Conservation (phyloP, 2,888 invertebrate species). For the Agapostemon virescens region DNA sequence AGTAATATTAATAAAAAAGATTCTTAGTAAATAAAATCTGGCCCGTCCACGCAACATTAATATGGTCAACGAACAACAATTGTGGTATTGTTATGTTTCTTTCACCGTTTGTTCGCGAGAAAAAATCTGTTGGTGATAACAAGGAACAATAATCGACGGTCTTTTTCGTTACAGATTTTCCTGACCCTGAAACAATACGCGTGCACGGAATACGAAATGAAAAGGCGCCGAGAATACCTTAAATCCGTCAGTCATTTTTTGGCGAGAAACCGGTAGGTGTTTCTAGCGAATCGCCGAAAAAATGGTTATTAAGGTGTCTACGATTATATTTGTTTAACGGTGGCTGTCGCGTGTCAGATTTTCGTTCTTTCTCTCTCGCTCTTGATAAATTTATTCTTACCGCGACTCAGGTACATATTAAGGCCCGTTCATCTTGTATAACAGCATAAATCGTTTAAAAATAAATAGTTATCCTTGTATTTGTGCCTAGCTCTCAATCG, state of each 20-base stretch:
- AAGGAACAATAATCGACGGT: conserved; percentile 44
- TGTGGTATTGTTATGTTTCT: conserved; percentile 21
- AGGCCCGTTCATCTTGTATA: conserved; percentile 75
- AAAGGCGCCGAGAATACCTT: conserved; percentile 66
- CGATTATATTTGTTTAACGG: conserved; percentile 55
- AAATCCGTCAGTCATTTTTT: conserved; percentile 43
- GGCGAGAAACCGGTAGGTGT: conserved; percentile 36
- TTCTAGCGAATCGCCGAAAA: conserved; percentile 46
- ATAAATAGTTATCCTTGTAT: conserved; percentile 51
- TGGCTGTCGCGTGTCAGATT: conserved; percentile 68
- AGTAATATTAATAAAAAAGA: conserved; percentile 37
- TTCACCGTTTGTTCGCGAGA: conserved; percentile 37
- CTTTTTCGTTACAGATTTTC: conserved; percentile 35
- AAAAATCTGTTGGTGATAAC: conserved; percentile 12
- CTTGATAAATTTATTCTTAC: conserved; percentile 64
- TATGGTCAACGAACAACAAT: conserved; percentile 53
- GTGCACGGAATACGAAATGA: conserved; percentile 68
- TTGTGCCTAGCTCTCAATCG: conserved; percentile 53
- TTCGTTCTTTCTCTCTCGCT: conserved; percentile 29
- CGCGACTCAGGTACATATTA: conserved; percentile 78
- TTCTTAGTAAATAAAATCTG: conserved; percentile 58
- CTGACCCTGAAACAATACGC: conserved; percentile 51
- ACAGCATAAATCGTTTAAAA: conserved; percentile 62
- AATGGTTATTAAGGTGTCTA: conserved; percentile 58
- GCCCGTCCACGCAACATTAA: conserved; percentile 57